Evolutionary conservation across 1,140 invertebrate species (phyloP).

Genomic region (Bombus impatiens): DNA sequence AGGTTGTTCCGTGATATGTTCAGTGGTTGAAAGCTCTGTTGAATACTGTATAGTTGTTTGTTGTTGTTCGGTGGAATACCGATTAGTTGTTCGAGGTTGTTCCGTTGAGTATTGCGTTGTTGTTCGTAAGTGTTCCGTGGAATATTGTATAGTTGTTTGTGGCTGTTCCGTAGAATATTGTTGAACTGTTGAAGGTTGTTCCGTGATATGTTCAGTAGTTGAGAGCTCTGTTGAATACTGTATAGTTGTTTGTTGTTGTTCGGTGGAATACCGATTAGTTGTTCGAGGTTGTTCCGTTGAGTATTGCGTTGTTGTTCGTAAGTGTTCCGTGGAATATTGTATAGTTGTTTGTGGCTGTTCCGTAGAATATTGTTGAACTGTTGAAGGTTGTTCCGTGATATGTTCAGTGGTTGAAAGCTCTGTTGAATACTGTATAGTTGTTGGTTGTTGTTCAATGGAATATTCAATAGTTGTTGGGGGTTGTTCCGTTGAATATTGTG

Average conservation of each 20-base stretch:
- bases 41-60: neutral
- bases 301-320: slow-evolving; percentile 10
- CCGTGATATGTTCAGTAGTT: slow-evolving; percentile 2
- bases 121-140: neutral
- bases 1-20: neutral
- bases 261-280: rapidly evolving
- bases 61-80: neutral
- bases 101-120: neutral
- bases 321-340: neutral
- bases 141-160: neutral
- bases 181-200: neutral
- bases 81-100: neutral
- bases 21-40: slow-evolving; percentile 1
- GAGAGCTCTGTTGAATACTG: slow-evolving; percentile 18
- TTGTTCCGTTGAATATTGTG: too few relatives aligned
- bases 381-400: slow-evolving; percentile 4
- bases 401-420: slow-evolving; percentile 8
- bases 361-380: neutral
- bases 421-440: slow-evolving; percentile 13
- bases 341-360: neutral
- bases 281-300: neutral
- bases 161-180: neutral
- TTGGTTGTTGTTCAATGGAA: neutral
- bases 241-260: neutral
- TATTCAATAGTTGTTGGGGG: too few relatives aligned